Evolutionary conservation across 2,797 vertebrate genomes (phyloP), one percentile per base, ranked within the genome.

Genomic region (Botia almorhae): DNA sequence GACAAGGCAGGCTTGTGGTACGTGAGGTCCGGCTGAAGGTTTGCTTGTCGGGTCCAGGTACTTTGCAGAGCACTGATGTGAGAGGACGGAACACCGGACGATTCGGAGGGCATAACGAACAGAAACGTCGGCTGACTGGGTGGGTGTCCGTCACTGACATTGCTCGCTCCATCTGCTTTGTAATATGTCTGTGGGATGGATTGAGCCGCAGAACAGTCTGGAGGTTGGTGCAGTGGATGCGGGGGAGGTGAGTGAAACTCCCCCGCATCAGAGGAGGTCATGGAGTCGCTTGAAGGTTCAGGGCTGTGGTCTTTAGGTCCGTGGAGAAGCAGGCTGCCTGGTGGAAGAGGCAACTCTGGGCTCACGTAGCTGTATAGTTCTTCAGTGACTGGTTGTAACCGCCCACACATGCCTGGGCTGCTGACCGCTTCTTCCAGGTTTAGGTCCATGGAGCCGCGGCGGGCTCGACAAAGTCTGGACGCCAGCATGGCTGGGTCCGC

Each of bases 361-460:
- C 93, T 94, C 39, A 90, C 29, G 71, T 93, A 96, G 65, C 91
- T 83, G 82, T 89, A 95, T 64, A 96, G 94, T 84, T 98, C 98
- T 90, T 99, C 98, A 0, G 96, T 96, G 65, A 99, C 97, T 0
- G 97, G 97, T 91, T 99, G 97, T 53, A 98, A 95, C 16, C 96
- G 96, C 74, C 91, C 90, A 43, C 95, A 96, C 0, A 91, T 90
- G 73, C 93, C 95, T 3, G 92, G 86, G 43, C 88, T 91, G 7
- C 90, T 85, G 74, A 67, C 26, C 2, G 21, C 87, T 81, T 98
- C 97, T 78, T 99, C 97, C 78, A 96, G 90, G 81, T 92, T 93
- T 76, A 93, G 94, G 85, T 99, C 98, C 95, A 95, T 87, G 46
- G 96, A 95, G 86, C 96, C 94, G 80, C 96, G 93, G 12, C 93